Evolutionary conservation across 2,797 vertebrate genomes (phyloP).

Genomic region (Nannoperca australis): DNA sequence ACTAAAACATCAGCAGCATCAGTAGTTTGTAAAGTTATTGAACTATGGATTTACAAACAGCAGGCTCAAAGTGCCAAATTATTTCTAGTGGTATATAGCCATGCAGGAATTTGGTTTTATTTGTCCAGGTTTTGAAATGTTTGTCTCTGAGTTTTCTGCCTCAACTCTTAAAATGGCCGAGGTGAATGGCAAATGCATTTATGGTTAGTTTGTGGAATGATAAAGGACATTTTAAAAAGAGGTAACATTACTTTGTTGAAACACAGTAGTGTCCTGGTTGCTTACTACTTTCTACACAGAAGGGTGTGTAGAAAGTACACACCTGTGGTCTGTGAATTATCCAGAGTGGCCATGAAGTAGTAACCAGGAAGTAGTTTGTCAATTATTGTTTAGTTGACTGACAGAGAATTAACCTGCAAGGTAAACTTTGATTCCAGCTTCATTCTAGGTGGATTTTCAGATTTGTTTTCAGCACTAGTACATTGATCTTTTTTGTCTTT

Average conservation of each 20-base stretch:
- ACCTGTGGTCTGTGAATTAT: background rate
- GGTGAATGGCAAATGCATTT: background rate
- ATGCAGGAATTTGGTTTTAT: background rate
- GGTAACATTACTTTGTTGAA: background rate
- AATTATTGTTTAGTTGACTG: too few relatives aligned
- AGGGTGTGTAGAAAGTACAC: too few relatives aligned
- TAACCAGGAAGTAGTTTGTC: background rate
- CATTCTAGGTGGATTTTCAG: too few relatives aligned
- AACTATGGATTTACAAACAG: background rate
- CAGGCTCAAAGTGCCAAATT: background rate
- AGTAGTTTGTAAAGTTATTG: background rate
- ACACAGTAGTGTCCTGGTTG: background rate
- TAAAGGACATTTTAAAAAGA: background rate
- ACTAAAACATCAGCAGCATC: constrained; percentile 9
- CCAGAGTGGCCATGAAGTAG: background rate
- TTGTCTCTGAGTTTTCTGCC: background rate
- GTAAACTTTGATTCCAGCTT: too few relatives aligned
- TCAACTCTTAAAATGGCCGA: background rate
- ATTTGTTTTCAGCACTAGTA: too few relatives aligned
- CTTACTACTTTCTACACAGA: background rate
- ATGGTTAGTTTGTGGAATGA: background rate
- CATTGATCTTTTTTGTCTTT: too few relatives aligned
- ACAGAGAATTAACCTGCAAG: too few relatives aligned
- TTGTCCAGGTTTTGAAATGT: too few relatives aligned
- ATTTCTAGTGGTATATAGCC: background rate